Conservation (phyloP, 2,113 vertebrate species). For the Zosterops pallidus region DNA sequence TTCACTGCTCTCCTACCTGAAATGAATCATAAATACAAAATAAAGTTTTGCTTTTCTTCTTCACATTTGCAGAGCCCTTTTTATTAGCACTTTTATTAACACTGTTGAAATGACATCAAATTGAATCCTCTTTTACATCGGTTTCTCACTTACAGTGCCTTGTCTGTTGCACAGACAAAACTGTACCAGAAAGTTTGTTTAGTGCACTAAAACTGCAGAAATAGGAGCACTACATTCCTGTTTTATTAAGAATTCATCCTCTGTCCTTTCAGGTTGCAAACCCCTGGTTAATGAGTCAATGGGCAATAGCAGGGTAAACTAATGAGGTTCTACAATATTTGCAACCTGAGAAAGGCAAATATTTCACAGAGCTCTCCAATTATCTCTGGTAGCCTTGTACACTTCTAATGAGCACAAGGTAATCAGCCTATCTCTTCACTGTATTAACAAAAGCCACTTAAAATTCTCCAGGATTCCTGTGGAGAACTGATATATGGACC, state of each 20-base stretch:
- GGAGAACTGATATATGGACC: conserved; percentile 5
- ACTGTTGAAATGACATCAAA: not conserved
- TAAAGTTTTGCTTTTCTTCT: not conserved
- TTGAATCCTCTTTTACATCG: accelerated
- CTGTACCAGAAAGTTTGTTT: not conserved
- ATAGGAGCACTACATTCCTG: not conserved
- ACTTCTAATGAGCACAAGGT: conserved; percentile 28
- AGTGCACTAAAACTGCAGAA: not conserved
- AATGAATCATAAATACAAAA: not conserved
- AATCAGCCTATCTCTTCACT: conserved; percentile 34
- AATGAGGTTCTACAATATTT: conserved; percentile 32
- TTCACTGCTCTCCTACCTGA: not conserved
- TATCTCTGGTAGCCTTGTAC: conserved; percentile 36
- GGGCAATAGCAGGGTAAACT: not conserved
- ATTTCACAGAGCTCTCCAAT: conserved; percentile 45
- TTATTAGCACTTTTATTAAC: not conserved
- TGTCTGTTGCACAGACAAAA: not conserved
- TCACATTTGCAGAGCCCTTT: not conserved
- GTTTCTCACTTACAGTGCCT: not conserved
- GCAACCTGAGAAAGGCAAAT: conserved; percentile 34
- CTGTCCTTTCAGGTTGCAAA: not conserved
- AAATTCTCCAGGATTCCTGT: conserved; percentile 39
- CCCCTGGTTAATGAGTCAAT: not conserved
- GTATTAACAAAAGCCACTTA: conserved; percentile 38
- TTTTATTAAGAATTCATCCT: not conserved